Base-by-base conservation (phyloP, 2,113 vertebrate genomes). In the Lepus timidus region DNA sequence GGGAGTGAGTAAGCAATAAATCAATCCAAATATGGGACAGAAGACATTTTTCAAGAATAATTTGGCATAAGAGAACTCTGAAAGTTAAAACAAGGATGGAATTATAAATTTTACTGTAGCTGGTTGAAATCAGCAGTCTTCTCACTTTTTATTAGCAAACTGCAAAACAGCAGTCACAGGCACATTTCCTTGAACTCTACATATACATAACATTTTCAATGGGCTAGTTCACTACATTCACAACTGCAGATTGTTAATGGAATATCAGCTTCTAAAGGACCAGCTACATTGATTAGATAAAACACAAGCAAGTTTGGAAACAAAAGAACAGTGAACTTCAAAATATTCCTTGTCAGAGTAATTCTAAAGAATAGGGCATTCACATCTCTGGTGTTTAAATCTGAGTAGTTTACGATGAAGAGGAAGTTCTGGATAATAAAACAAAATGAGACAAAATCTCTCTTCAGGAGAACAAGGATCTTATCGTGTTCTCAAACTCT, bases 81-180 rank as follows among this genome's bases (percentile, higher is more conserved):
- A 85, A 92, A 90, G 55, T 91, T 88, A 62, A 88, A 90, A 82
- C 36, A 79, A 88, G 20, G n/a, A 61, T 65, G 17, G 16, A 36
- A 67, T 88, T 49, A 74, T 96, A 82, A 97, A 88, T 96, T 85
- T 93, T 96, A 19, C 2, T 71, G 9, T 88, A 91, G 76, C 58
- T 55, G 36, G 51, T 86, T 89, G 39, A 86, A 25, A 86, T 89
- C 23, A 71, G 9, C 39, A 94, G 19, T 16, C 0, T 79, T 74
- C 23, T 74, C 39, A 62, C 4, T 90, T 94, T 76, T 62, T 51
- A 80, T 64, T n/a, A 93, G n/a, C 36, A 71, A 93, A 88, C 78
- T 74, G 23, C 49, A 88, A 62, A 51, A n/a, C 16, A 58, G 33
- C 20, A 93, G 31, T n/a, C 12, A 31, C 16, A 88, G 44, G 9